A percentile compares a stretch with the other conserved stretches of the same genome.
phyloP scores from a whole-genome alignment of 2,888 invertebrate genomes.

The Oscheius myriophilus region DNA sequence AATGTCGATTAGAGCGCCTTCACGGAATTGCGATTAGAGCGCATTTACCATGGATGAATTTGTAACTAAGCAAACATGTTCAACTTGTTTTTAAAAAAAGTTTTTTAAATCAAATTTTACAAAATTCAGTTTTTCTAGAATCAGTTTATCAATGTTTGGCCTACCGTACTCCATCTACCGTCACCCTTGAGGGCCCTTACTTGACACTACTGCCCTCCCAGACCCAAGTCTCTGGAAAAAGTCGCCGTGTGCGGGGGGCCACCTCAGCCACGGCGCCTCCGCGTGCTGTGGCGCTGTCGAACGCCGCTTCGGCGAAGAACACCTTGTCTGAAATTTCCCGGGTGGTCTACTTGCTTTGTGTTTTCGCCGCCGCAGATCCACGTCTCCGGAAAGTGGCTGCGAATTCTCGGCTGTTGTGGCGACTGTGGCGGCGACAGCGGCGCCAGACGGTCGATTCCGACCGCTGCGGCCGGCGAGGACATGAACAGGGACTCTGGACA shows the following conservation, averaged over 20 bases:
- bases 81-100: too few species aligned
- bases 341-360: too few species aligned
- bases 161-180: constrained; percentile 23
- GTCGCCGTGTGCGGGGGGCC: constrained; percentile 7
- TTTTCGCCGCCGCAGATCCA: constrained; percentile 39
- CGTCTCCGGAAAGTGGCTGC: constrained; percentile 57
- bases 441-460: constrained; percentile 25
- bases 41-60: too few species aligned
- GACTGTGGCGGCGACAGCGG: constrained; percentile 8
- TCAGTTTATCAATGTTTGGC: background rate
- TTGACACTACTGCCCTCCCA: constrained; percentile 2
- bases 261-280: constrained; percentile 3
- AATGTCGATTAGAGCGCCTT: too few species aligned
- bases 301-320: background rate
- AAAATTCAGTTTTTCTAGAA: too few species aligned
- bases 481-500: constrained; percentile 18
- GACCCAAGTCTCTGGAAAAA: constrained; percentile 34
- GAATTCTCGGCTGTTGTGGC: constrained; percentile 20
- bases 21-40: too few species aligned
- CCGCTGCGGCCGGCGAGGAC: constrained; percentile 16
- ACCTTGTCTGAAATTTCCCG: background rate
- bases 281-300: background rate
- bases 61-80: too few species aligned
- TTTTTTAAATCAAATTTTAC: too few species aligned
- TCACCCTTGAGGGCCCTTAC: too few species aligned